Base-by-base conservation (phyloP, 2,888 invertebrate species). In the Nemapogon koenigi region DNA sequence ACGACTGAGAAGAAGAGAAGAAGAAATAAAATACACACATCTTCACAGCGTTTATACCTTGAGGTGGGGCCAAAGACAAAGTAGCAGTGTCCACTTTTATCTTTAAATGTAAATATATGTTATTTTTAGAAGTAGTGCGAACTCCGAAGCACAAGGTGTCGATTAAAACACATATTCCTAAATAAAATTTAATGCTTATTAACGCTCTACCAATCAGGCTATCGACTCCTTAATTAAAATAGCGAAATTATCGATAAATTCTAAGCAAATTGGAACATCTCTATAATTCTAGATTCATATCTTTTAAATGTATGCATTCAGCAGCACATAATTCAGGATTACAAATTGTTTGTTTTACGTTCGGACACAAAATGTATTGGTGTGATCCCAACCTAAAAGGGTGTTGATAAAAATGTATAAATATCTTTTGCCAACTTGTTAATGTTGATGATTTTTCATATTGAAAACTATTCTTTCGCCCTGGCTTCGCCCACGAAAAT, bases 341-440 rank as follows among this genome's bases (percentile, higher is more conserved):
- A 78, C 78, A 76, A 78, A 78, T 78, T 75, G 73, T 76, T 78
- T 76, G 75, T 76, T 76, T 78, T 75, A 78, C 69, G 69, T 53
- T 52, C 66, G 54, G 75, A 73, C 75, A 70, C 60, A 57, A 60
- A 75, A 75, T 61, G 71, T 68, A 75, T 75, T 70, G 75, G 69
- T 55, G 66, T 61, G 72, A 71, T 71, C 69, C 55, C 66, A 72
- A 70, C 71, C 66, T 72, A 72, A 73, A 75, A 75, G 70, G 66
- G 60, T 72, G 64, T 60, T 48, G 72, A 76, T 73, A 73, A 71
- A 75, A 71, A 71, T 60, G n/a, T n/a, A 35, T 36, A 18, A 26
- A 35, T 27, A 35, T 35, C 4, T 31, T 31, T 16, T 17, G 31
- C 31, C 16, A 15, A 31, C 31, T 31, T 31, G 31, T 31, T 31